These are phyloP conservation scores for Caenorhabditis sp. DNA, from an alignment of 2,888 invertebrate genomes.

Conservation along the genomic window DNA sequence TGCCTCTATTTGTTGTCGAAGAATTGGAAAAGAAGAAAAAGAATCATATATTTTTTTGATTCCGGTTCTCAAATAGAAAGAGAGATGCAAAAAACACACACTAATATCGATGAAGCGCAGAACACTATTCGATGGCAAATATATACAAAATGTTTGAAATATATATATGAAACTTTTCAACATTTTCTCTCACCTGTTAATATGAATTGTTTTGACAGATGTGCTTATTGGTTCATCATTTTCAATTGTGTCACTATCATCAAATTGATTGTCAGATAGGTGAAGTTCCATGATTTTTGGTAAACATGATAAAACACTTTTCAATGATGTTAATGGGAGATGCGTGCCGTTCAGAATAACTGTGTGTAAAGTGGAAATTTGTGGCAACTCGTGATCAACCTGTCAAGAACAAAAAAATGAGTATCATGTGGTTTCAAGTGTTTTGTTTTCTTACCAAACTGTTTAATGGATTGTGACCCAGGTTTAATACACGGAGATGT, in stretches of 20 bases:
- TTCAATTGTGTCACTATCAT: conserved; percentile 34
- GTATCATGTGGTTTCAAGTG: conserved; percentile 22
- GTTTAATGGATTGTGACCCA: conserved; percentile 56
- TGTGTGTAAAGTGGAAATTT: conserved; percentile 43
- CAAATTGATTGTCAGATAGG: conserved; percentile 54
- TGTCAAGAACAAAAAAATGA: conserved; percentile 15
- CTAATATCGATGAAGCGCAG: conserved; percentile 1
- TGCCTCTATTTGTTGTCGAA: not conserved
- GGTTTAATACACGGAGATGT: conserved; percentile 55
- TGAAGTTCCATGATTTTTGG: conserved; percentile 58
- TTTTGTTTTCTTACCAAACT: not conserved
- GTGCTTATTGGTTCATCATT: conserved; percentile 33
- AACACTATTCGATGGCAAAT: not conserved
- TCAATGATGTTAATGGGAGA: conserved; percentile 47
- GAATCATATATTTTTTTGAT: not conserved
- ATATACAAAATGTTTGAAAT: not conserved
- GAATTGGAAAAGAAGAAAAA: not conserved
- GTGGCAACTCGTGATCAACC: conserved; percentile 41
- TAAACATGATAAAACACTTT: conserved; percentile 37
- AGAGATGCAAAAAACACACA: not conserved
- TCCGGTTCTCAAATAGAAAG: not conserved
- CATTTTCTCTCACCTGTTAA: conserved; percentile 38
- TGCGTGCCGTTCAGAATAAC: conserved; percentile 60
- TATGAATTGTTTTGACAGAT: conserved; percentile 43
- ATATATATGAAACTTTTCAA: not conserved